Evolutionary conservation across 1,140 invertebrate genomes (phyloP), one percentile per base, ranked within the genome.

Genomic region (Macrocentrus cingulum): DNA sequence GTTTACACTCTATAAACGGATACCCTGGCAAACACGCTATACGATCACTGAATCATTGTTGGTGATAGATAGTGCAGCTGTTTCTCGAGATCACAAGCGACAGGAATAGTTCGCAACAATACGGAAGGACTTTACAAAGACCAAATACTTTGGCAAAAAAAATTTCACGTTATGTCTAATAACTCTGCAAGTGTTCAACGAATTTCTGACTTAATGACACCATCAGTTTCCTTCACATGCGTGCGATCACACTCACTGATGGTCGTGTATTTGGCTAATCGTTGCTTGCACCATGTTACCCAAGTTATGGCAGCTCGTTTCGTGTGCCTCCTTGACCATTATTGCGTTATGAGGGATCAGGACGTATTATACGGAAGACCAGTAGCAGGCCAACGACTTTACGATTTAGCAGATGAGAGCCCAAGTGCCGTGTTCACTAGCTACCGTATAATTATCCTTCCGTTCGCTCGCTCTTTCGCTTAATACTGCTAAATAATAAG

Each of bases 381-480:
- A 63, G 77, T 79, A 79, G 77, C 71, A 54, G 64, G 68, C 63
- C 66, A 69, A 74, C 65, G 66, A 71, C 67, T 79, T 79, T 79
- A 79, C 72, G 70, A 67, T 73, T 77, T 66, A 66, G 61, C 65
- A 69, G 66, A 65, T 64, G 62, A 67, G 56, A 61, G 59, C 15
- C 48, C 48, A 61, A 71, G 65, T 67, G 60, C 63, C 56, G 57
- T 56, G 65, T 60, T 61, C 59, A 54, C 68, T 65, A 69, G 74
- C 77, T 78, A 78, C 76, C 71, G 72, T 79, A 77, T 78, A 79
- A 79, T 79, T 78, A 79, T 72, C 65, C 67, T 51, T 64, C 39
- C 48, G 16, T 62, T n/a, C n/a, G n/a, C n/a, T n/a, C n/a, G n/a
- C 65, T 64, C 69, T 66, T 67, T 63, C 60, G 13, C 58, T 55